A percentile compares a stretch with the other conserved stretches of the same genome.
Conservation (phyloP, 92 coral and sea anemone species). For the Phenganax marumi region DNA sequence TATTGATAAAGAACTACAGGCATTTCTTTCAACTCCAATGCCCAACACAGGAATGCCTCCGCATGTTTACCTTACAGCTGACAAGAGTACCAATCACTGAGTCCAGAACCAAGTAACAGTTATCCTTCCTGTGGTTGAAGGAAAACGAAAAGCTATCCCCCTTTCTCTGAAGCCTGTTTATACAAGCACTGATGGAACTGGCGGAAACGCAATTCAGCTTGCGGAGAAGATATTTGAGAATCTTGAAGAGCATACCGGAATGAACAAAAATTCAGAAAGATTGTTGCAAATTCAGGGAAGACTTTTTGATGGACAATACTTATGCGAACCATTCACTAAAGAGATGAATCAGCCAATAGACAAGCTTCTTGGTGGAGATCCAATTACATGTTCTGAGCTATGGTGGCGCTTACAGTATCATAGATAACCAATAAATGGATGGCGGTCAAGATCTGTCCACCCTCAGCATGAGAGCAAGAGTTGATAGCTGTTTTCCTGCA, state of each 20-base stretch:
- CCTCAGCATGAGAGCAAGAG: constrained; percentile 10
- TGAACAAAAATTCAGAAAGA: not conserved
- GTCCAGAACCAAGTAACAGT: not conserved
- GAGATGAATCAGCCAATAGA: not conserved
- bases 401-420: constrained; percentile 16
- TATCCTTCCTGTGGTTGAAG: not conserved
- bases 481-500: constrained; percentile 2
- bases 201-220: constrained; percentile 3
- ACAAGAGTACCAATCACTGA: not conserved
- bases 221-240: constrained; percentile 7
- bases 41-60: constrained; percentile 29
- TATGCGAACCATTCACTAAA: constrained; percentile 11
- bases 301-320: constrained; percentile 17
- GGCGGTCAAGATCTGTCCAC: constrained; percentile 11
- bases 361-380: not conserved
- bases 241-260: constrained; percentile 27
- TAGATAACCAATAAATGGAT: constrained; percentile 18
- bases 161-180: not conserved
- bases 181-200: not conserved
- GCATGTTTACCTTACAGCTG: constrained; percentile 1
- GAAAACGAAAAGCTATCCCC: constrained; percentile 5
- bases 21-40: constrained; percentile 11
- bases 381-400: not conserved
- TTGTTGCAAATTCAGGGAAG: constrained; percentile 15
- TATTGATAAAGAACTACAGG: constrained; percentile 18